A percentile compares a stretch with the other conserved stretches of the same genome.
Evolutionary conservation across 2,888 invertebrate genomes (phyloP).

Genomic region (Oligia latruncula): DNA sequence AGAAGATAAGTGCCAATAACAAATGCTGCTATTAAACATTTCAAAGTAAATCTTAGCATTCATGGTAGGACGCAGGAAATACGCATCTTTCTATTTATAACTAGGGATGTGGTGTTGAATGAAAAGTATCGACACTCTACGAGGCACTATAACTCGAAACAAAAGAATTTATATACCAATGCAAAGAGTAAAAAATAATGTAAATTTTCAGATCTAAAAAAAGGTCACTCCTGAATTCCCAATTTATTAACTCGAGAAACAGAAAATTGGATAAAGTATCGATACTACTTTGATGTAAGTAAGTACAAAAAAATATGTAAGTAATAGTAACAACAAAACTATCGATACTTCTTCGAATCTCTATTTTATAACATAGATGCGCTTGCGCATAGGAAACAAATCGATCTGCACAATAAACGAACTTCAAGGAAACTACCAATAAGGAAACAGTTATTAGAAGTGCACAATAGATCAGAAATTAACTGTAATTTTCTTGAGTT

Average conservation of each 20-base stretch:
- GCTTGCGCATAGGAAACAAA: slow-evolving; percentile 63
- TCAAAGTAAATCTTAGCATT: slow-evolving; percentile 52
- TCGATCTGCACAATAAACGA: slow-evolving; percentile 49
- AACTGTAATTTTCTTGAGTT: neutral
- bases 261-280: neutral
- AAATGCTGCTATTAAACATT: slow-evolving; percentile 49
- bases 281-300: no score
- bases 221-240: no score
- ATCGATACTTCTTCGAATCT: slow-evolving; percentile 17
- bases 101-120: neutral
- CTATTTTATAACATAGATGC: slow-evolving; percentile 74
- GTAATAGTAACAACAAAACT: neutral
- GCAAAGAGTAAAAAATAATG: neutral
- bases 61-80: slow-evolving; percentile 68
- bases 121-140: neutral
- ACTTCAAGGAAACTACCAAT: slow-evolving; percentile 47
- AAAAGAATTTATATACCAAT: neutral
- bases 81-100: slow-evolving; percentile 64
- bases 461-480: slow-evolving; percentile 14
- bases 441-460: slow-evolving; percentile 48
- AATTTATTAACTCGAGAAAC: neutral
- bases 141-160: neutral
- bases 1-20: slow-evolving; percentile 37
- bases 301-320: neutral
- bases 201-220: no score